phyloP scores from a whole-genome alignment of 2,888 invertebrate species.

The Candidula unifasciata region DNA sequence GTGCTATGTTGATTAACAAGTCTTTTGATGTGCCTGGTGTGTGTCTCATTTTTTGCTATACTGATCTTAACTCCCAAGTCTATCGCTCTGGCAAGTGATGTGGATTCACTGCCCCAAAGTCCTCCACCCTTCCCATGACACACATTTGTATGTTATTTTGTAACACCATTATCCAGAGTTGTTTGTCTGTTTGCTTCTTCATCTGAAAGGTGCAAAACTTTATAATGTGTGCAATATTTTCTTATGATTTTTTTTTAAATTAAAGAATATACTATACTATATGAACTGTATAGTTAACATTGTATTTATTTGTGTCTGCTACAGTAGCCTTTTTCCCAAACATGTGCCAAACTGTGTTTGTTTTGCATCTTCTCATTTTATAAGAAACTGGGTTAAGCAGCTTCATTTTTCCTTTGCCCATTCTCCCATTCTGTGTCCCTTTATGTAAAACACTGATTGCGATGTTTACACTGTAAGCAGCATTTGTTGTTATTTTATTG shows the following conservation, averaged over 20 bases:
- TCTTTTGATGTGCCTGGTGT: no score
- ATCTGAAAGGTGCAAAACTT: neutral
- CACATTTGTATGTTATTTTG: no score
- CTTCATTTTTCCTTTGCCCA: neutral
- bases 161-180: no score
- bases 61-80: no score
- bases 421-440: constrained; percentile 1
- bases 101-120: no score
- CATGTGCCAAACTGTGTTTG: neutral
- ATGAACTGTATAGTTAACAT: neutral
- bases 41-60: no score
- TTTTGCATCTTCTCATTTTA: constrained; percentile 5
- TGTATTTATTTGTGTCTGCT: constrained; percentile 27
- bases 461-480: neutral
- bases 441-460: constrained; percentile 28
- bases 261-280: neutral
- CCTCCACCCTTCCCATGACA: no score
- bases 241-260: neutral
- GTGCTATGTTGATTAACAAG: no score
- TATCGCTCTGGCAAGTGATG: no score
- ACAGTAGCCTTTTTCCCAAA: constrained; percentile 29
- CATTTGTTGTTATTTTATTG: constrained; percentile 10
- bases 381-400: constrained; percentile 3
- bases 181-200: neutral
- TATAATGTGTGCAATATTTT: constrained; percentile 38